phyloP scores from a whole-genome alignment of 2,797 vertebrate species.

The Mycteria americana region DNA sequence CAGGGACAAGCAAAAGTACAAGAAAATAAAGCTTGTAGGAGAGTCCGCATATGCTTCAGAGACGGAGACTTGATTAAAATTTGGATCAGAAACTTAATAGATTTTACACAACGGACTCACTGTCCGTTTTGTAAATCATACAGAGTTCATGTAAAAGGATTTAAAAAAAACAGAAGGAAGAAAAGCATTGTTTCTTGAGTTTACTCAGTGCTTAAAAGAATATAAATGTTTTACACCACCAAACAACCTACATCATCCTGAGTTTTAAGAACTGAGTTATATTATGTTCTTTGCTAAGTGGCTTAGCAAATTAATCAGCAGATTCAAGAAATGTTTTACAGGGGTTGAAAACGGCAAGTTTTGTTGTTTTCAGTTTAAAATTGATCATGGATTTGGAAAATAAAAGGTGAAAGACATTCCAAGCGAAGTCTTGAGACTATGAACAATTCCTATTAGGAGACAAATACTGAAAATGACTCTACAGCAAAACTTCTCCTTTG shows the following conservation, averaged over 20 bases:
- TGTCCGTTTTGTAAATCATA: background rate
- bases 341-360: background rate
- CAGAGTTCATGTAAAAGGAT: background rate
- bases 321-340: background rate
- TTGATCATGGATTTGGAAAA: background rate
- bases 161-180: background rate
- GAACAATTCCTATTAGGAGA: background rate
- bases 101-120: background rate
- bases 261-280: background rate
- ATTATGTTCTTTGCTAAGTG: background rate
- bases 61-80: background rate
- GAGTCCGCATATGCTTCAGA: background rate
- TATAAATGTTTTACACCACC: background rate
- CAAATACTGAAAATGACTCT: background rate
- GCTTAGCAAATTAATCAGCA: background rate
- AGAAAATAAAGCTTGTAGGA: background rate
- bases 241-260: background rate
- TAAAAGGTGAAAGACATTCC: background rate
- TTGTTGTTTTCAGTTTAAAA: background rate
- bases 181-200: background rate
- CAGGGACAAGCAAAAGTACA: background rate
- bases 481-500: background rate
- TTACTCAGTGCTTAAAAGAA: background rate
- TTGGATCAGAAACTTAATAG: background rate
- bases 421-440: background rate